Conservation (phyloP, 2,888 invertebrate genomes). For the Coelogynopora nodosa region DNA sequence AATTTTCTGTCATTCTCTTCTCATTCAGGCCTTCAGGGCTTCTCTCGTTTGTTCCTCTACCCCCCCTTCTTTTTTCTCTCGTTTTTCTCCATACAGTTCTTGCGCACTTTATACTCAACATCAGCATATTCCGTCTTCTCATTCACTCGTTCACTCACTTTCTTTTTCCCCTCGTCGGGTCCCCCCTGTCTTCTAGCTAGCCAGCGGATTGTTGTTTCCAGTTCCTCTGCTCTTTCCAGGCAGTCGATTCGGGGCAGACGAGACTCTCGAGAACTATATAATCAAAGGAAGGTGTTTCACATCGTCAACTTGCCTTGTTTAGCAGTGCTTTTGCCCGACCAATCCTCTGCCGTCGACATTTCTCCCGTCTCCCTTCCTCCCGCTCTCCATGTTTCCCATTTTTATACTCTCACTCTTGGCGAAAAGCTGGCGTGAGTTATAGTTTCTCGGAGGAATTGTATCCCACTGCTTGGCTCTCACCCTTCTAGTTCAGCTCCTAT, state of each 20-base stretch:
- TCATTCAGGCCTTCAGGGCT: background rate
- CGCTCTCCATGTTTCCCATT: background rate
- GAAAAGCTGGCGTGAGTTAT: constrained; percentile 6
- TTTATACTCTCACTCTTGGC: background rate
- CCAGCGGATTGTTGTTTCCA: background rate
- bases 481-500: background rate
- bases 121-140: background rate
- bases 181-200: background rate
- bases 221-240: background rate
- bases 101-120: background rate
- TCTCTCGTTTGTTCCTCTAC: background rate
- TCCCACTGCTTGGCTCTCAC: background rate
- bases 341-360: background rate
- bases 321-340: background rate
- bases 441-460: background rate
- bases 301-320: constrained; percentile 12
- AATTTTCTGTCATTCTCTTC: background rate
- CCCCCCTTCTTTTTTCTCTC: background rate
- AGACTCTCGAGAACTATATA: background rate
- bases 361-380: background rate
- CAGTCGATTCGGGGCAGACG: too few species aligned
- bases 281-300: constrained; percentile 12
- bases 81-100: background rate
- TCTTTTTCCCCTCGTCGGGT: background rate
- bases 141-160: background rate